Base-by-base conservation (phyloP, 2,888 invertebrate species). In the Onthophagus sagittarius region DNA sequence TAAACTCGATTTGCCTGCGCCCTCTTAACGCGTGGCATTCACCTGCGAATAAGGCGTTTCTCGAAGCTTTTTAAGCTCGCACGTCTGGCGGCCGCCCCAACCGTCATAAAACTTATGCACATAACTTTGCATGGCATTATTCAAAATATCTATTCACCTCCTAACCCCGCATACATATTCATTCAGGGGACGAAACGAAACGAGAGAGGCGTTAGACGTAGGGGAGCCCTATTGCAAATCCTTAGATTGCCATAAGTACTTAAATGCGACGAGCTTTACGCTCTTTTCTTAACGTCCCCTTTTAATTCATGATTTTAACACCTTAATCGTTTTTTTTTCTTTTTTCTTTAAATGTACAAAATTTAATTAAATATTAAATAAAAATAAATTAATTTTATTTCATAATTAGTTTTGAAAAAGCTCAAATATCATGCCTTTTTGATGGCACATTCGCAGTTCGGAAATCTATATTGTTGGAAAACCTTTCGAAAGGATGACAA, bases 61-160 rank as follows among this genome's bases (percentile, higher is more conserved):
- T 23, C 67, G 23, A 23, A 67, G n/a, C 67, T 23, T 67, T 67
- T n/a, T 67, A 23, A 23, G 67, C 15, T 31, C 15, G 67, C 23
- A 67, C 67, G 15, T 63, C 31, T 67, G 67, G 32, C 67, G 67
- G 23, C 15, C 15, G 15, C n/a, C 63, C 63, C 13, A n/a, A 67
- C 67, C 67, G 23, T 32, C 67, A 67, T 53, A 53, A 53, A 67
- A 67, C 31, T 67, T 67, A 67, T 67, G 67, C 67, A 67, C 67
- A 67, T 67, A 67, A 67, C 32, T 67, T 67, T 31, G 67, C 67
- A 67, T 67, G 67, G 6, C 32, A 31, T 67, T 67, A 67, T 67
- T 67, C 67, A 31, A n/a, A 31, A 67, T 31, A 67, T 67, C 67
- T 67, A 67, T 67, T 67, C 67, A 67, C 15, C 31, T 31, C 31